Conservation (phyloP, 2,113 vertebrate genomes). For the Prolemur simus region DNA sequence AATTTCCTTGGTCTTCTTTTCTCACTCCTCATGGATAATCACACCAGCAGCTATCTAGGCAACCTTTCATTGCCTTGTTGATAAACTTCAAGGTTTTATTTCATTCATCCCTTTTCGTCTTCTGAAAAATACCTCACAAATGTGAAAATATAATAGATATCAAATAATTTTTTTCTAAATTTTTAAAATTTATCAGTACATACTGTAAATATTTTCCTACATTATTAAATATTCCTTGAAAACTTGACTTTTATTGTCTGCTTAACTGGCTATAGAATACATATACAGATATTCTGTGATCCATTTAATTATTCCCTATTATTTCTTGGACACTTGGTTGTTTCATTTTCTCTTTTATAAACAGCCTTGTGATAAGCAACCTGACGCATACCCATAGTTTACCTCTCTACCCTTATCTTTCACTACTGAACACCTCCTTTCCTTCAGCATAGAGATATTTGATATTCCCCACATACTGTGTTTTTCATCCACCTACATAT, state of each 20-base stretch:
- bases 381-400: not conserved
- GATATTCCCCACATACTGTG: not conserved
- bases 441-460: not conserved
- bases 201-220: not conserved
- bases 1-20: not conserved
- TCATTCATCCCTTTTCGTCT: not conserved
- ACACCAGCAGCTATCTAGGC: not conserved
- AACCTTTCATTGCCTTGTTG: not conserved
- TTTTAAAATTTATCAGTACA: not conserved
- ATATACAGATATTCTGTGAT: not conserved
- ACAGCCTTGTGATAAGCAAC: not conserved
- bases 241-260: not conserved
- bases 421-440: not conserved
- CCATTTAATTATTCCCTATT: not conserved
- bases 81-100: not conserved
- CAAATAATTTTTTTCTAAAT: not conserved
- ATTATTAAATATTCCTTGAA: conserved; percentile 19
- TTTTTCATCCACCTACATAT: not conserved
- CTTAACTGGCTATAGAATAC: not conserved
- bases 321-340: not conserved
- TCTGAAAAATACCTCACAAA: not conserved
- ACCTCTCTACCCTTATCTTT: not conserved
- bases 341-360: not conserved
- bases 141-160: not conserved
- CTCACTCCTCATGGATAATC: not conserved